Evolutionary conservation across 1,140 invertebrate species (phyloP).

Genomic region (Tribolium madens): DNA sequence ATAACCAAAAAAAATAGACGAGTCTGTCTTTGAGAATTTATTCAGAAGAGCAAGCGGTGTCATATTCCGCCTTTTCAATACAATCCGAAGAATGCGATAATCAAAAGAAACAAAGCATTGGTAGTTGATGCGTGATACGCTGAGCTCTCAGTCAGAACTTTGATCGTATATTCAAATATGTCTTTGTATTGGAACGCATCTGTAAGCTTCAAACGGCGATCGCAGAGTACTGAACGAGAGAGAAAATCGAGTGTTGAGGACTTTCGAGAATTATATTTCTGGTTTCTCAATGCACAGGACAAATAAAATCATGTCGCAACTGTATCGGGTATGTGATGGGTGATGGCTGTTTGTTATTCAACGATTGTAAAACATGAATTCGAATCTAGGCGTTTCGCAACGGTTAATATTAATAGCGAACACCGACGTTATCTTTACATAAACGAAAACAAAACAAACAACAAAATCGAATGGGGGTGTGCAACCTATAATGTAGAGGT

Average conservation of each 20-base stretch:
- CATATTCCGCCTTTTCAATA: conserved; percentile 55
- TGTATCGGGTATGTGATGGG: conserved; percentile 6
- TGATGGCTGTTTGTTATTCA: conserved; percentile 39
- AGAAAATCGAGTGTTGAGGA: conserved; percentile 40
- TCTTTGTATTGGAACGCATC: conserved; percentile 54
- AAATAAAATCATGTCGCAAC: conserved; percentile 14
- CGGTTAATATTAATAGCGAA: conserved; percentile 41
- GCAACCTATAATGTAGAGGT: conserved; percentile 37
- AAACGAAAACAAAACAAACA: conserved; percentile 47
- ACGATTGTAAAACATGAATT: conserved; percentile 40
- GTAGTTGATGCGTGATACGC: conserved; percentile 53
- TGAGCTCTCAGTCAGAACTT: conserved; percentile 46
- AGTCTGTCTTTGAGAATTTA: conserved; percentile 45
- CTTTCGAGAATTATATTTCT: conserved; percentile 34
- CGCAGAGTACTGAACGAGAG: conserved; percentile 33
- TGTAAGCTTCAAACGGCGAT: conserved; percentile 50
- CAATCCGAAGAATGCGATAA: conserved; percentile 57
- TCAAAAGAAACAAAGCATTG: conserved; percentile 59
- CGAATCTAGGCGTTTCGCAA: conserved; percentile 17
- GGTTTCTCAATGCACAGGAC: conserved; percentile 8
- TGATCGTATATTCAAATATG: conserved; percentile 58
- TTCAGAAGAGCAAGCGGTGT: conserved; percentile 46
- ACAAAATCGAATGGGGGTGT: conserved; percentile 23
- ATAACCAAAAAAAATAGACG: conserved; percentile 39
- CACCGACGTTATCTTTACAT: conserved; percentile 42